Evolutionary conservation across 2,888 invertebrate genomes (phyloP).

Genomic region (Scaeva pyrastri): DNA sequence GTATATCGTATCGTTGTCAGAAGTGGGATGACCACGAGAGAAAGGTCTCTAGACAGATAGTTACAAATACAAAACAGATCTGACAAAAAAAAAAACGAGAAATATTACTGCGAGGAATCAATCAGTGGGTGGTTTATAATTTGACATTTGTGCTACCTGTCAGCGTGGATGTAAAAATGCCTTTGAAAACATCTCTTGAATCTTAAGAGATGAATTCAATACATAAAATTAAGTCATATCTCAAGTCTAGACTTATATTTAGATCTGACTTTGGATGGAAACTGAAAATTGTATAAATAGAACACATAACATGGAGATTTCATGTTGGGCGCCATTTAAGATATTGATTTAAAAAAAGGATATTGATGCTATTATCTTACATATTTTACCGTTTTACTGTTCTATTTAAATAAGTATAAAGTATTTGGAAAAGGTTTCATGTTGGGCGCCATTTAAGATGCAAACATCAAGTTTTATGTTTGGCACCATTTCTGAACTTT

Average conservation of each 20-base stretch:
- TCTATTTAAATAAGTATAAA: no score
- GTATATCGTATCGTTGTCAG: conserved; percentile 17
- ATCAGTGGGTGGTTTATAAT: conserved; percentile 41
- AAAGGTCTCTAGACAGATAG: conserved; percentile 45
- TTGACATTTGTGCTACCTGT: conserved; percentile 47
- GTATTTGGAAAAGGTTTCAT: not conserved
- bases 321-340: conserved; percentile 17
- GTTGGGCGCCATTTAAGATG: conserved; percentile 32
- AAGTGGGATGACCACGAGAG: conserved; percentile 70
- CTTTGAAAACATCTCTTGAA: conserved; percentile 23
- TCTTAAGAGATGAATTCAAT: conserved; percentile 23
- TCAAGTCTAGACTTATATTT: not conserved
- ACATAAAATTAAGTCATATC: conserved; percentile 13
- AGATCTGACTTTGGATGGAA: not conserved
- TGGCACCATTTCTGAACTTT: no score
- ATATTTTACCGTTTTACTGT: no score
- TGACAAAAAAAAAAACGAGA: not conserved
- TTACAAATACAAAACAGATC: conserved; percentile 23
- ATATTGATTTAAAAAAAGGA: not conserved
- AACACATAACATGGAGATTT: not conserved
- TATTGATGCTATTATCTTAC: not conserved
- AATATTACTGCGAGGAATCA: conserved; percentile 34
- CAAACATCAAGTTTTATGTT: no score
- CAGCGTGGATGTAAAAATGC: conserved; percentile 8
- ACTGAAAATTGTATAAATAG: not conserved